Base-by-base conservation (phyloP, 2,797 vertebrate species). In the Peromyscus melanophrys region DNA sequence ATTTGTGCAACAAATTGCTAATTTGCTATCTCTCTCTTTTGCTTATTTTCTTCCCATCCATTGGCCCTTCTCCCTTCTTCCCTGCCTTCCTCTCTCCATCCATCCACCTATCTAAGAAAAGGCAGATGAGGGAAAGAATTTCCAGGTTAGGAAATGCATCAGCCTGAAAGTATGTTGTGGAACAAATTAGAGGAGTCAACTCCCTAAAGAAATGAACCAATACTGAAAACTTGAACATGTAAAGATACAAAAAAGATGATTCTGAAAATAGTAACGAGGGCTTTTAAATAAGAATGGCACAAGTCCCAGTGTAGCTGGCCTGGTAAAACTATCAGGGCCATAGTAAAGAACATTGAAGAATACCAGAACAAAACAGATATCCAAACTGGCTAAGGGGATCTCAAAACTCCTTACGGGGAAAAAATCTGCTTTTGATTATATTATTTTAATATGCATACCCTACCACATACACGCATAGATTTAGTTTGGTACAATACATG, bases 201-300 rank as follows among this genome's bases (percentile, higher is more conserved):
- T 96, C 96, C 96, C 96, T 88, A 57, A 75, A 95, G 96, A 95
- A 90, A 95, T 97, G 34, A 96, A 92, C 84, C 93, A 63, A 75
- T 76, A 40, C 61, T 59, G 69, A 94, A 96, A 46, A 93, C 67
- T 55, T 90, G 69, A 96, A 69, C 75, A 73, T 95, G 81, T 76
- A 89, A 86, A 90, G 95, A 76, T 82, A 89, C 7, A 78, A 76
- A 92, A 61, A 92, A 92, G 73, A 83, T 11, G 80, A 49, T 19
- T 96, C 97, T 97, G 27, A 97, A 98, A 97, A 97, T 97, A 98
- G 92, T 95, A 97, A 97, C 49, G 88, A 97, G 97, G 90, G 23
- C 94, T 96, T 96, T 96, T 92, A 90, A 97, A 89, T 87, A 95
- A 97, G 92, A 75, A 73, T 92, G 65, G 80, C 71, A 80, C 82